Evolutionary conservation across 2,113 vertebrate species (phyloP), one percentile per base, ranked within the genome.

Genomic region (Noctilio leporinus): DNA sequence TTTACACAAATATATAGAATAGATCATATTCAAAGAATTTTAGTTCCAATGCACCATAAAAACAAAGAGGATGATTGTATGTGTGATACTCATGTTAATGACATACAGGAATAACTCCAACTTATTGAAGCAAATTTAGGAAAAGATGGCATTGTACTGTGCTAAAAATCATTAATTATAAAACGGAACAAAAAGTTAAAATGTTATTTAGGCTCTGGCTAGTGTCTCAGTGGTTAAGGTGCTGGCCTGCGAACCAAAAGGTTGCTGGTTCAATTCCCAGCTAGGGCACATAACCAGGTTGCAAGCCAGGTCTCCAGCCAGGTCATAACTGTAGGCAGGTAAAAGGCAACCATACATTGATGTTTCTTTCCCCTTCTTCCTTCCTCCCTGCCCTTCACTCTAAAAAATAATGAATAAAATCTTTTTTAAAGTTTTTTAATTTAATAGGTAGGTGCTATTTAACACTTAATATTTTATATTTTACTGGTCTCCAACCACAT

Each of bases 401-500:
- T n/a, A n/a, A n/a, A n/a, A n/a, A n/a, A n/a, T n/a, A n/a, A n/a
- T n/a, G n/a, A n/a, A n/a, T n/a, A n/a, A n/a, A n/a, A n/a, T n/a
- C n/a, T n/a, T n/a, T n/a, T n/a, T n/a, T n/a, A n/a, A n/a, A n/a
- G n/a, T n/a, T n/a, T n/a, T n/a, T n/a, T n/a, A n/a, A n/a, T n/a
- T n/a, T 1, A 84, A 3, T 28, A 45, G 0, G 0, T 69, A 35
- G 40, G 2, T 38, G 65, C 1, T 0, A 65, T 17, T 91, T 51
- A 88, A 86, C 9, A 55, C 10, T 65, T 2, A 35, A 76, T 24
- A 17, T 10, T 82, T 75, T 33, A 26, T n/a, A 43, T 72, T 38
- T 28, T 78, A 5, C 15, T 76, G 69, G 43, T 2, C 3, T 51
- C 16, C 19, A 49, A 75, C 0, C 4, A 57, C 30, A 73, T n/a